Evolutionary conservation across 2,888 invertebrate species (phyloP).

Genomic region (Apamea crenata): DNA sequence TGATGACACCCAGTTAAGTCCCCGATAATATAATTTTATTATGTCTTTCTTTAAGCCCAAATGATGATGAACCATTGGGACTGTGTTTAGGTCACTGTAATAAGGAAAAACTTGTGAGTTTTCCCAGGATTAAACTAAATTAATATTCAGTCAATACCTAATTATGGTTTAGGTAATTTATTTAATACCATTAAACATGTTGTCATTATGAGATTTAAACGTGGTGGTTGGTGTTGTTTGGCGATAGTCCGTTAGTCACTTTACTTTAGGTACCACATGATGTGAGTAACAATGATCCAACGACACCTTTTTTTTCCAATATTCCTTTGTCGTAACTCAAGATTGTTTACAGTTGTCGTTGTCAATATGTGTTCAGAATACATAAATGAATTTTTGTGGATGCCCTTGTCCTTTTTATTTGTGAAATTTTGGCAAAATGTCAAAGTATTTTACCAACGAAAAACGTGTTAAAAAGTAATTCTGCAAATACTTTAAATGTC

Average conservation of each 20-base stretch:
- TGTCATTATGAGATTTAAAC: neutral
- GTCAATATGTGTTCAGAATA: conserved; percentile 22
- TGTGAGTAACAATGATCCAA: neutral
- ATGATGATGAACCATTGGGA: neutral
- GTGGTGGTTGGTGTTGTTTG: neutral
- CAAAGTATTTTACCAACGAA: neutral
- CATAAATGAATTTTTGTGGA: neutral
- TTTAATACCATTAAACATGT: neutral
- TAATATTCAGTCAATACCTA: neutral
- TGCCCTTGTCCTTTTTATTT: conserved; percentile 28
- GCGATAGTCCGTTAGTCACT: neutral
- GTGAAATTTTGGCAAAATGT: conserved; percentile 25
- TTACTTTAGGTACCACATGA: neutral
- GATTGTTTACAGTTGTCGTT: conserved; percentile 2
- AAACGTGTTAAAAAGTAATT: neutral
- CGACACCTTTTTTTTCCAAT: neutral
- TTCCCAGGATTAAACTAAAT: neutral
- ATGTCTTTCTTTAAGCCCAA: neutral
- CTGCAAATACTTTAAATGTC: too few species aligned
- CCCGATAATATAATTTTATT: too few species aligned
- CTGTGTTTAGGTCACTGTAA: neutral
- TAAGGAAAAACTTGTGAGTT: neutral
- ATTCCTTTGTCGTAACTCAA: neutral
- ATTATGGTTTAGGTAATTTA: neutral
- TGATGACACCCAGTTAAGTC: too few species aligned